Evolutionary conservation across 2,113 vertebrate species (phyloP), one percentile per base, ranked within the genome.

Genomic region (Agelaius phoeniceus): DNA sequence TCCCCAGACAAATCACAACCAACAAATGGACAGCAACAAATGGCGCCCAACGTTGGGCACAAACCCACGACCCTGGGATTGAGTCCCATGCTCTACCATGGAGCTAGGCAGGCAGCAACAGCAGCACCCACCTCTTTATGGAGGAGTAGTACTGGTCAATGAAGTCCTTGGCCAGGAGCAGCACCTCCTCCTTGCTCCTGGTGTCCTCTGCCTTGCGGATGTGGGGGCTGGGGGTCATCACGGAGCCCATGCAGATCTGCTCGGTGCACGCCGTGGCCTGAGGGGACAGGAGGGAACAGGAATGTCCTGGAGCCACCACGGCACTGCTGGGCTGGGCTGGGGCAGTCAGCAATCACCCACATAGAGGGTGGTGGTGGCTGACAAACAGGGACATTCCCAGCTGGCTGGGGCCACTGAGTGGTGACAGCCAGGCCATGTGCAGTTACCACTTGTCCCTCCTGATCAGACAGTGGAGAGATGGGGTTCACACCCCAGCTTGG

Each of bases 141-240:
- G 99, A 99, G 11, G 99, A 98, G 96, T 99, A 99, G 96, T 99
- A 99, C 96, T 99, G 99, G 91, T 99, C 98, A 35, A 99, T 98
- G 93, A 99, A 99, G 95, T 99, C 99, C 51, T 98, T 99, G 71
- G 99, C 99, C 71, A 99, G 97, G 3, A 98, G 97, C 39, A 99
- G 98, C 67, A 99, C 97, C 95, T 99, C 98, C 5, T 98, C 98
- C 97, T 98, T 99, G 31, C 97, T 97, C 91, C 97, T 96, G 69
- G 98, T 96, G 4, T 99, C 99, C 23, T 99, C 99, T 6, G 98
- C 95, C 93, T 98, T 99, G 76, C 98, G 98, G 43, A 96, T 10
- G 0, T 98, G 97, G 82, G 98, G 98, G 88, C 96, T 97, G 7
- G 99, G 99, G 3, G 97, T 97, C 99, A 99, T 98, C 30, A 99